Base-by-base conservation (phyloP, 2,113 vertebrate genomes). In the Phrynosoma platyrhinos region DNA sequence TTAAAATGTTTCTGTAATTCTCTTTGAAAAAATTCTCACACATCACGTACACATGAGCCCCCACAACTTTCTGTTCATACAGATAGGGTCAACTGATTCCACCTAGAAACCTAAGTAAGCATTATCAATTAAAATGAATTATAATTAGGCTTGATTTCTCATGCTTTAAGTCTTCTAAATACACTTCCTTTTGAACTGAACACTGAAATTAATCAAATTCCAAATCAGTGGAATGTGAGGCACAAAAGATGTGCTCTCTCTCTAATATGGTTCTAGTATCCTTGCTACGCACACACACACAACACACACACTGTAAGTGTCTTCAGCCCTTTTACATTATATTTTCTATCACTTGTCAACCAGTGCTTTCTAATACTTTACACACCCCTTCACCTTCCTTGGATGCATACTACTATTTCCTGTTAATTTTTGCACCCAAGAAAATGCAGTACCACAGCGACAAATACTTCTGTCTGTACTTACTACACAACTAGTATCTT, bases 261-360 rank as follows among this genome's bases (percentile, higher is more conserved):
- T 89, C 42, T 62, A 69, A 91, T 90, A 78, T 85, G 92, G 89
- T 91, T 91, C 90, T 80, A 89, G 82, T 87, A 20, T 91, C 90
- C 90, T 89, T n/a, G 91, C 90, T 92, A 93, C 87, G 7, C 47
- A 47, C 47, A 47, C 47, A 47, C 7, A 47, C 82, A 89, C 72
- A 85, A 36, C 36, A 91, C 82, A 89, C 72, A 85, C 91, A 66
- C 89, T 85, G 92, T 76, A 32, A 95, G 80, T 88, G 79, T 87
- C 91, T 91, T 93, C 90, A 92, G 92, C 90, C 88, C 92, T 92
- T 79, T 91, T 94, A 23, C 90, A 94, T 77, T 6, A 88, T 90
- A 87, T 88, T 0, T 90, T 92, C 93, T 92, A 93, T 87, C 90
- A 89, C 93, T 88, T 91, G 32, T 77, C 68, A 90, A 89, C 78